Conservation (phyloP, 2,113 vertebrate species). For the Pogonocichla stellata region DNA sequence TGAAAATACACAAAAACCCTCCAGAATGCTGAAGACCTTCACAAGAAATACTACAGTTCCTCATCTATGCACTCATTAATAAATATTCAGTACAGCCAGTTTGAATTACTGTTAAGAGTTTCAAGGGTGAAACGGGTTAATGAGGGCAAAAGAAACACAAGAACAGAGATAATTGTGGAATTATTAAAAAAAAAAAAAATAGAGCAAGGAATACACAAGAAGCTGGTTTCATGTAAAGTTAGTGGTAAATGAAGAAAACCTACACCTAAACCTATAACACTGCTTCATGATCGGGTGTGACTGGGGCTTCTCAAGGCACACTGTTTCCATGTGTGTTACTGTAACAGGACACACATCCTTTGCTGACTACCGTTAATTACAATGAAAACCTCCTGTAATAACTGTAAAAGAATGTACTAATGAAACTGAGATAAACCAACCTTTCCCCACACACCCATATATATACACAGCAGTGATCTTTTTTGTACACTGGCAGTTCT, state of each 20-base stretch:
- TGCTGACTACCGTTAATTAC: conserved; percentile 30
- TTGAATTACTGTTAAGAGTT: background rate
- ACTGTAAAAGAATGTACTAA: background rate
- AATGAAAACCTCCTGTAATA: conserved; percentile 33
- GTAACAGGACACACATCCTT: background rate
- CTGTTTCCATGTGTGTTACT: background rate
- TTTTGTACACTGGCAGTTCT: background rate
- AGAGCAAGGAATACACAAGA: background rate
- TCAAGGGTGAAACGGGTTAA: background rate
- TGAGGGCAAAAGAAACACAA: background rate
- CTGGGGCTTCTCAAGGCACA: background rate
- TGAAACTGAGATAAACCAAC: background rate
- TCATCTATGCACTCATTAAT: background rate
- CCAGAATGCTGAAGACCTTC: background rate
- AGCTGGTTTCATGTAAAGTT: background rate
- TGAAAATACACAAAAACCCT: background rate
- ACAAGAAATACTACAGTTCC: background rate
- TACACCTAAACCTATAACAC: background rate
- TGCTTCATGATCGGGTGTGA: background rate
- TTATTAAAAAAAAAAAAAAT: background rate
- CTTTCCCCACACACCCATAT: background rate
- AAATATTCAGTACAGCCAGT: background rate
- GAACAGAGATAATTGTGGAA: background rate
- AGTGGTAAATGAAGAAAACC: background rate
- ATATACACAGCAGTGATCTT: background rate